Evolutionary conservation across 2,113 vertebrate species (phyloP), one percentile per base, ranked within the genome.

Genomic region (Hippopotamus amphibius): DNA sequence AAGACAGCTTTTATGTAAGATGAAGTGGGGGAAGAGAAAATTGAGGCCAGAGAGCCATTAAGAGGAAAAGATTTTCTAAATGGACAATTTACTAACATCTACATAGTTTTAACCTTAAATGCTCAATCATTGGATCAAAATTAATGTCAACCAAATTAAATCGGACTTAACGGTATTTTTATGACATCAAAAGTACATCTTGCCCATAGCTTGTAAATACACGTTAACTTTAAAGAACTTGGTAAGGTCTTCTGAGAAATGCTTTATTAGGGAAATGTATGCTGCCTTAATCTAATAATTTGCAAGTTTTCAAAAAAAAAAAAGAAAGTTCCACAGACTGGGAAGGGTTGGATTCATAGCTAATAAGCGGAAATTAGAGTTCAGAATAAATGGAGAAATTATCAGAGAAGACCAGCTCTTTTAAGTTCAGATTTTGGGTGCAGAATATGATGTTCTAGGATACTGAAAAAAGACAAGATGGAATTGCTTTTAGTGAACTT

Each of bases 261-360:
- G 59, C 7, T 87, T 86, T 89, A 72, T 93, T 97, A 96, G 85
- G 55, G 68, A 89, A 96, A 93, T 89, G 15, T 89, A 55, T 97
- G 30, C 30, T 91, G 30, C 68, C 85, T 89, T 86, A 91, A 74
- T 21, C 33, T 96, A 96, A 55, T 41, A 95, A 88, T 92, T 79
- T 92, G 68, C 6, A 89, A 22, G 80, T 91, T 81, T 74, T 91
- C 26, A 28, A 90, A 76, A 89, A 17, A 48, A 71, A 33, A 26
- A 72, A 22, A 33, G 43, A 77, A 53, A 48, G 59, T 50, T 69
- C 53, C 69, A 24, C 33, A 86, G 50, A 41, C 50, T 80, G 48
- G 19, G 22, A n/a, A 74, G 63, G 4, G 57, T 69, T 15, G 50
- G 53, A 69, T 63, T 90, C 46, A 33, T 41, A 37, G 46, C 24